Evolutionary conservation across 2,797 vertebrate genomes (phyloP).

Genomic region (Pterois miles): DNA sequence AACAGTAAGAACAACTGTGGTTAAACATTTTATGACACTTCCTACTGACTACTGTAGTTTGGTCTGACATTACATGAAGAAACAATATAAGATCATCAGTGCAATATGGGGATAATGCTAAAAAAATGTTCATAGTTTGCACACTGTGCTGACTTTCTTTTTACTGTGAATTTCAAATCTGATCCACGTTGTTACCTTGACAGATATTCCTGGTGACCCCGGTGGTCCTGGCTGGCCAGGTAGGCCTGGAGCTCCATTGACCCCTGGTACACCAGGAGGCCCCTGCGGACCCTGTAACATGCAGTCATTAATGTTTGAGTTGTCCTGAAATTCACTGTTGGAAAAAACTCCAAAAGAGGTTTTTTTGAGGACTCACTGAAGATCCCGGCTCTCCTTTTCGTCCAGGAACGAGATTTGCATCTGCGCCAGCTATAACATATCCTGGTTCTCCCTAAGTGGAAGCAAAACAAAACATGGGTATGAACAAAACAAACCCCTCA

Average conservation of each 20-base stretch:
- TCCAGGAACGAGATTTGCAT: conserved; percentile 83
- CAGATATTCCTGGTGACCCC: conserved; percentile 83
- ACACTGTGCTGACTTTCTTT: not conserved
- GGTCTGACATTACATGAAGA: not conserved
- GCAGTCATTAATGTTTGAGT: not conserved
- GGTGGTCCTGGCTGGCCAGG: conserved; percentile 82
- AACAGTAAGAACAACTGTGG: conserved; percentile 11
- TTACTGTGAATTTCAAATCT: not conserved
- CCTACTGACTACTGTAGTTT: not conserved
- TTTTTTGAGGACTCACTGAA: conserved; percentile 78
- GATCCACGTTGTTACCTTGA: conserved; percentile 83
- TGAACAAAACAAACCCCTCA: not conserved
- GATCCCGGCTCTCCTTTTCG: conserved; percentile 88
- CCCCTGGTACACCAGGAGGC: conserved; percentile 84
- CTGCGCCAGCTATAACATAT: conserved; percentile 86
- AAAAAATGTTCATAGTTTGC: not conserved
- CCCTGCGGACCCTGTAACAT: conserved; percentile 81
- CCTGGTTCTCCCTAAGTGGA: conserved; percentile 88
- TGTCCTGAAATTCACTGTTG: not conserved
- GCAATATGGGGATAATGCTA: not conserved
- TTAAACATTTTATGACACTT: not conserved
- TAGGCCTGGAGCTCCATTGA: conserved; percentile 85
- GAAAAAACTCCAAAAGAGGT: not conserved
- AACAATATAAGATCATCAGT: not conserved
- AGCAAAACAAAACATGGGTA: not conserved